A percentile compares a stretch with the other conserved stretches of the same genome.
Evolutionary conservation across 2,888 invertebrate species (phyloP).

Genomic region (Pedicia rivosa): DNA sequence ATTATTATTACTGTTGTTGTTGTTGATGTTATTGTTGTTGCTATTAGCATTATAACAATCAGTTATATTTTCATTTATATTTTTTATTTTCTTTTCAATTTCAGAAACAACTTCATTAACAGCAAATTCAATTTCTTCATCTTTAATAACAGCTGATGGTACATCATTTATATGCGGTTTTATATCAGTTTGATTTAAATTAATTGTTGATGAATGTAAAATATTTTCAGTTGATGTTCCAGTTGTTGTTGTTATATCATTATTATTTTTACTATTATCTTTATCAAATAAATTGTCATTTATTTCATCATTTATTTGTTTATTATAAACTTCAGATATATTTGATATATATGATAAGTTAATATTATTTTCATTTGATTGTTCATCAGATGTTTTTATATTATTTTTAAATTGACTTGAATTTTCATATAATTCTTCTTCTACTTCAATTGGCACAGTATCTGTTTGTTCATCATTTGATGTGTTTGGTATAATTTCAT

Average conservation of each 20-base stretch:
- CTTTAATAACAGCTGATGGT: slow-evolving; percentile 32
- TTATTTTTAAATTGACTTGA: slow-evolving; percentile 6
- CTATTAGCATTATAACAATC: slow-evolving; percentile 6
- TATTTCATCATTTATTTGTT: slow-evolving; percentile 27
- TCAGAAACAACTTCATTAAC: slow-evolving; percentile 35
- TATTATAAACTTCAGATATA: slow-evolving; percentile 30
- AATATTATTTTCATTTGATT: neutral
- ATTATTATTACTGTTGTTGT: slow-evolving; percentile 19
- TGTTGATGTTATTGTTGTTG: slow-evolving; percentile 18
- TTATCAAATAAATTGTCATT: slow-evolving; percentile 4
- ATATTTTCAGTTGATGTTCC: neutral
- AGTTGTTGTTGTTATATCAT: slow-evolving; percentile 2
- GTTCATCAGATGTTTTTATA: neutral
- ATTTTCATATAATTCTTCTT: slow-evolving; percentile 16
- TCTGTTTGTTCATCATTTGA: slow-evolving; percentile 8
- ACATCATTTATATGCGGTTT: slow-evolving; percentile 15
- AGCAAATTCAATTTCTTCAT: slow-evolving; percentile 36
- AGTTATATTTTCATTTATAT: slow-evolving; percentile 3
- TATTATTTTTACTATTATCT: slow-evolving; percentile 1
- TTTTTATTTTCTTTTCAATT: slow-evolving; percentile 18
- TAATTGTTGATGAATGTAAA: neutral
- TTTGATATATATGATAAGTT: slow-evolving; percentile 20
- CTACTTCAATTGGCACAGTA: slow-evolving; percentile 12
- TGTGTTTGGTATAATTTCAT: slow-evolving; percentile 1
- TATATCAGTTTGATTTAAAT: slow-evolving; percentile 11